Base-by-base conservation (phyloP, 2,888 invertebrate genomes). In the Drosophila paracracens region DNA sequence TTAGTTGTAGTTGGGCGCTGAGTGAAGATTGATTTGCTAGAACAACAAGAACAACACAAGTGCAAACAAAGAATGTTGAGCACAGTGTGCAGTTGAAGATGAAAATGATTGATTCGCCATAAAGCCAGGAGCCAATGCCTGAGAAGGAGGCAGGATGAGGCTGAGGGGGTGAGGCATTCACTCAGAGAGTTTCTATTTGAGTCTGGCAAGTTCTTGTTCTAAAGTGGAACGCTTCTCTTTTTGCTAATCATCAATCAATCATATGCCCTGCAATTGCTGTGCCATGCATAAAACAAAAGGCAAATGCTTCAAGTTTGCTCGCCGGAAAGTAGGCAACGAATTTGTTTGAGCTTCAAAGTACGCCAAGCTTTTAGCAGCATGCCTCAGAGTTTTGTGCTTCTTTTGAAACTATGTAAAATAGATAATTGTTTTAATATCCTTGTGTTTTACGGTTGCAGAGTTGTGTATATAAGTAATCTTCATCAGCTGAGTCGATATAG, bases 211-310 rank as follows among this genome's bases (percentile, higher is more conserved):
- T 59, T 79, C 70, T 76, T 74, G 70, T 73, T 79, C 86, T 81
- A 70, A 76, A 76, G 58, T 74, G 74, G 66, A 65, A 38, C 46
- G 52, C 50, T 53, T 64, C 53, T 72, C 46, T 50, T 58, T 57
- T 57, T 65, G 52, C 63, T 82, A 89, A 88, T 89, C 88, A 89
- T 83, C 81, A 85, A 87, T 89, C 86, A 88, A 87, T 87, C 86
- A 87, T 77, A 59, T 82, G 74, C 67, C 69, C 65, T 58, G 69
- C 82, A 78, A 75, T 82, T 72, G 71, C 76, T 70, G 73, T 53
- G 69, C 81, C 64, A 68, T 73, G 77, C 79, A 84, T 76, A 82
- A 82, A 70, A 84, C 75, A 82, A 80, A 76, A 70, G 76, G 50
- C 65, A 69, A 64, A 63, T 51, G 70, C 69, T 76, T 76, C 52